phyloP scores from a whole-genome alignment of 1,140 invertebrate genomes.

The Pseudomyrmex gracilis region DNA sequence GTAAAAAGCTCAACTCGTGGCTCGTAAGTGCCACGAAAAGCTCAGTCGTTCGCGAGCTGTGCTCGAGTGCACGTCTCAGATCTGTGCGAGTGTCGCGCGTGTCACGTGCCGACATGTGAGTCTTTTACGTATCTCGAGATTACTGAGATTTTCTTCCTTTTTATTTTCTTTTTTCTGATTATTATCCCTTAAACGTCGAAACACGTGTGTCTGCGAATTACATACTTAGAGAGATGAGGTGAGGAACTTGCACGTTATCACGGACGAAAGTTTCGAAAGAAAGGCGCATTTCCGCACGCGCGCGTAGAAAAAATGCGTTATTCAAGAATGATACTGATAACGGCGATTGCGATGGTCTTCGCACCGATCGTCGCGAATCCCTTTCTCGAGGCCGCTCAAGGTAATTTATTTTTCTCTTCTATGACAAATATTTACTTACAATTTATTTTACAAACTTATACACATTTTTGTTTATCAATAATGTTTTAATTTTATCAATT shows the following conservation, averaged over 20 bases:
- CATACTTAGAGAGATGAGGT: background rate
- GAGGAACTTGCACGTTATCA: slow-evolving; percentile 40
- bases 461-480: too few relatives aligned
- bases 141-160: slow-evolving; percentile 6
- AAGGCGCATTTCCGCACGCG: background rate
- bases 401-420: slow-evolving; percentile 42
- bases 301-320: background rate
- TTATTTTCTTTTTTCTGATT: background rate
- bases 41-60: slow-evolving; percentile 72
- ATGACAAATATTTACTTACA: background rate
- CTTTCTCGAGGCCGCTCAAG: slow-evolving; percentile 65
- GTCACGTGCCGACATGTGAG: slow-evolving; percentile 63
- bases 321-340: slow-evolving; percentile 57
- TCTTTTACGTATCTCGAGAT: background rate
- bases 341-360: slow-evolving; percentile 8
- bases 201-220: background rate
- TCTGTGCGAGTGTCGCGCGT: slow-evolving; percentile 29
- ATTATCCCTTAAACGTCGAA: background rate
- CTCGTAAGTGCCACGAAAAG: slow-evolving; percentile 68
- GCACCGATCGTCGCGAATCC: slow-evolving; percentile 51
- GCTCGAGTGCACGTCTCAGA: slow-evolving; percentile 65
- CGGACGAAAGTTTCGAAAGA: background rate
- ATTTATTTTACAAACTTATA: too few relatives aligned
- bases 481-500: background rate
- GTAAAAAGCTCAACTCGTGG: slow-evolving; percentile 72